These are phyloP conservation scores for Tarsius wallacei DNA, from an alignment of 2,797 vertebrate genomes.

Conservation along the genomic window DNA sequence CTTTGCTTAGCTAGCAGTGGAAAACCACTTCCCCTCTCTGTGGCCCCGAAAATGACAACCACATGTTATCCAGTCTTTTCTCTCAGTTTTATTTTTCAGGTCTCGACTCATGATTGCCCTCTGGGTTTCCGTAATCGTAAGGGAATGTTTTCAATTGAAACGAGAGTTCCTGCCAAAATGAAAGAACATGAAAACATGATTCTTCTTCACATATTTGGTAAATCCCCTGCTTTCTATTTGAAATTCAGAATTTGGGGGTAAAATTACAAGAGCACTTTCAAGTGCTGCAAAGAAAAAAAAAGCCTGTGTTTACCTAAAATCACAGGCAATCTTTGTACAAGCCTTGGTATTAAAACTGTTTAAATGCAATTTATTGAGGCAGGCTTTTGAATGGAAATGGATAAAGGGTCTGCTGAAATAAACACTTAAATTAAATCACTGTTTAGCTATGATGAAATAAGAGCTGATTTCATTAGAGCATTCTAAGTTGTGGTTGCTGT, in stretches of 20 bases:
- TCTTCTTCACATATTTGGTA: constrained; percentile 77
- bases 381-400: constrained; percentile 54
- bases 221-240: constrained; percentile 75
- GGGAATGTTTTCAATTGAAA: constrained; percentile 84
- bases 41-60: constrained; percentile 85
- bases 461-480: constrained; percentile 43
- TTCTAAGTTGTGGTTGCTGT: not conserved
- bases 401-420: constrained; percentile 57
- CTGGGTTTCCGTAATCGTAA: constrained; percentile 78
- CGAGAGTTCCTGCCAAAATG: constrained; percentile 77
- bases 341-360: constrained; percentile 45
- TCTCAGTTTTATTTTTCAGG: constrained; percentile 85
- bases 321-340: constrained; percentile 51
- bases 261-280: constrained; percentile 78
- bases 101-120: constrained; percentile 80
- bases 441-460: constrained; percentile 44
- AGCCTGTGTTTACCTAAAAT: constrained; percentile 71
- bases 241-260: constrained; percentile 69
- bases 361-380: constrained; percentile 57
- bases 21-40: constrained; percentile 84
- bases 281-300: constrained; percentile 4
- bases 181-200: constrained; percentile 79
- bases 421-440: constrained; percentile 63
- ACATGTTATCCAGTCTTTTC: constrained; percentile 77
- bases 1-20: constrained; percentile 62